Conservation (phyloP, 1,140 invertebrate genomes). For the Homalodisca vitripennis region DNA sequence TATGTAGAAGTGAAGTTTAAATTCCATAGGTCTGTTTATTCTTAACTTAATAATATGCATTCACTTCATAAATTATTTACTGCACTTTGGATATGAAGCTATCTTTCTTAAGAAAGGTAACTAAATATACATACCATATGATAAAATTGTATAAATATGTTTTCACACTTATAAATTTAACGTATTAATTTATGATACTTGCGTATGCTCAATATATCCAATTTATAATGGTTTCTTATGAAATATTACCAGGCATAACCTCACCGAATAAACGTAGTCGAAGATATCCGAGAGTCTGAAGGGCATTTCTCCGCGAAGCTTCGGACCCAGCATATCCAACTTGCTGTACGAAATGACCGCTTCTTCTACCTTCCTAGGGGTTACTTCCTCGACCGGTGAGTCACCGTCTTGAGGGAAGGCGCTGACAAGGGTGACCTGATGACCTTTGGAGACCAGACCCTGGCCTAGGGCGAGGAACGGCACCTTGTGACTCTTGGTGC, state of each 20-base stretch:
- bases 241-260: no score
- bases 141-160: no score
- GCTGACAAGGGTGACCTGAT: conserved; percentile 74
- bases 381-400: conserved; percentile 58
- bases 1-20: no score
- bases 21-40: no score
- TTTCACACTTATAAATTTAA: no score
- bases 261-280: conserved; percentile 69
- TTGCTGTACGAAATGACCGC: conserved; percentile 71
- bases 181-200: background rate
- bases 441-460: conserved; percentile 52
- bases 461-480: conserved; percentile 60
- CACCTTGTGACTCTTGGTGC: conserved; percentile 79
- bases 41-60: no score
- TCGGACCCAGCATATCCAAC: conserved; percentile 70
- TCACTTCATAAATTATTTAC: no score
- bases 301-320: conserved; percentile 68
- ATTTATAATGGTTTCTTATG: background rate
- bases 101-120: no score
- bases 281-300: conserved; percentile 65
- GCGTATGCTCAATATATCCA: background rate
- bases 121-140: no score
- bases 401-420: conserved; percentile 58
- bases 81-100: no score
- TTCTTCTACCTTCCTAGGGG: conserved; percentile 59